These are phyloP conservation scores for Mimachlamys varia DNA, from an alignment of 2,888 invertebrate species.

Conservation along the genomic window DNA sequence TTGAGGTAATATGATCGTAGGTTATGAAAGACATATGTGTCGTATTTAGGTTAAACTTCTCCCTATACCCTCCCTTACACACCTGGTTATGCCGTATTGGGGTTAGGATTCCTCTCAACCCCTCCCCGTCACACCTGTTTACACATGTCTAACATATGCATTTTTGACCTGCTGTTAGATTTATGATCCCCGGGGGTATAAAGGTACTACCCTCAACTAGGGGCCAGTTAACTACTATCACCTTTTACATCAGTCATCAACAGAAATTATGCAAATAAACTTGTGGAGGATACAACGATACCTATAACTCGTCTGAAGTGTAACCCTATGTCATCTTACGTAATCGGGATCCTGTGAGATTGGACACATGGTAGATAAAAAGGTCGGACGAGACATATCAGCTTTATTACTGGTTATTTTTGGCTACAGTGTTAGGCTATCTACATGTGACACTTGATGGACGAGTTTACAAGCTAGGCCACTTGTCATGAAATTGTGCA, in stretches of 20 bases:
- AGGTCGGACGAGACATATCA: neutral
- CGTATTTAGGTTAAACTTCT: neutral
- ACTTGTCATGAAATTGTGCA: constrained; percentile 36
- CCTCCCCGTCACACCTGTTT: neutral
- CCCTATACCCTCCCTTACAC: neutral
- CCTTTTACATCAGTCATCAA: neutral
- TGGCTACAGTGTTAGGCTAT: neutral
- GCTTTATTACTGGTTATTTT: neutral
- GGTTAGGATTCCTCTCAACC: neutral
- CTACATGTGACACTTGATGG: constrained; percentile 21
- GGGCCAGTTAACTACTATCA: neutral
- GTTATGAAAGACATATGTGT: constrained; percentile 17
- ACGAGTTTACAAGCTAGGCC: constrained; percentile 10
- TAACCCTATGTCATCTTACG: neutral
- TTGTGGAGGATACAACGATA: neutral
- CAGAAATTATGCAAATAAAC: neutral
- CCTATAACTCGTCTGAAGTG: neutral
- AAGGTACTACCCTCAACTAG: neutral
- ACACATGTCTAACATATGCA: neutral
- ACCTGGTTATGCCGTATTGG: neutral
- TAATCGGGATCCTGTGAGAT: constrained; percentile 2
- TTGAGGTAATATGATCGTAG: neutral
- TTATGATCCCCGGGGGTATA: neutral
- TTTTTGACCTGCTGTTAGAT: neutral
- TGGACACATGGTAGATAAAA: constrained; percentile 13